Conservation (phyloP, 2,113 vertebrate genomes). For the Bolborhynchus lineola region DNA sequence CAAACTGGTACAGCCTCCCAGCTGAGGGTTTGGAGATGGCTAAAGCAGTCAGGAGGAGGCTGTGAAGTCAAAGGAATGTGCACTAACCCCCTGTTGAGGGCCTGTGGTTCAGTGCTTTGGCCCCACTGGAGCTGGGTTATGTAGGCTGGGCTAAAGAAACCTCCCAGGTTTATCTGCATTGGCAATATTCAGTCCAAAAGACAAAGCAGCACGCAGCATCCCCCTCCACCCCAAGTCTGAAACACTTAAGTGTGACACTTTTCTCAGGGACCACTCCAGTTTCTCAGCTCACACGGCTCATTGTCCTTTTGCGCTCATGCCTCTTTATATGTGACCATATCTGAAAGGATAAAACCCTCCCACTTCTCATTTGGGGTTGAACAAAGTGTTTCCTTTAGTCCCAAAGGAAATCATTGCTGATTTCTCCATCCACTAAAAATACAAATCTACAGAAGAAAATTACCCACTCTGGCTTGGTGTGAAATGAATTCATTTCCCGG, state of each 20-base stretch:
- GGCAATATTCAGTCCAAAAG: not conserved
- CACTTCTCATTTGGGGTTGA: not conserved
- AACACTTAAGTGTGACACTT: not conserved
- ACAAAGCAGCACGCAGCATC: not conserved
- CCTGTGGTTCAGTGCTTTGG: not conserved
- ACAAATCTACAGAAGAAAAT: slow-evolving; percentile 29
- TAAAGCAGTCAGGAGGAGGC: not conserved
- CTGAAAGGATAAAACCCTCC: not conserved
- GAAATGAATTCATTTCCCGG: slow-evolving; percentile 33
- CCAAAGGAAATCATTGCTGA: slow-evolving; percentile 39
- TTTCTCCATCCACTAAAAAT: slow-evolving; percentile 28
- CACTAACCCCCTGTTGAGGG: too few relatives aligned
- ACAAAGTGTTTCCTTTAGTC: slow-evolving; percentile 13
- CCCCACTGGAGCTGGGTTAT: not conserved
- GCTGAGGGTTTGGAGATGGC: not conserved
- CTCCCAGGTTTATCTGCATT: not conserved
- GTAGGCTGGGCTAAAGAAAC: not conserved
- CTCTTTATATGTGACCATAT: not conserved
- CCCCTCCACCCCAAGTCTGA: not conserved
- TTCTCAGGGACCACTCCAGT: not conserved
- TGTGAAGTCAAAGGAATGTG: not conserved
- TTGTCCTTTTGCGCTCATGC: not conserved
- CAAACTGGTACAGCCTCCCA: not conserved
- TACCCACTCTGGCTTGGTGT: not conserved
- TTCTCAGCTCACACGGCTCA: not conserved